A percentile compares a stretch with the other conserved stretches of the same genome.
These are phyloP conservation scores for Synergus japonicus DNA, from an alignment of 2,888 invertebrate genomes.

Conservation along the genomic window DNA sequence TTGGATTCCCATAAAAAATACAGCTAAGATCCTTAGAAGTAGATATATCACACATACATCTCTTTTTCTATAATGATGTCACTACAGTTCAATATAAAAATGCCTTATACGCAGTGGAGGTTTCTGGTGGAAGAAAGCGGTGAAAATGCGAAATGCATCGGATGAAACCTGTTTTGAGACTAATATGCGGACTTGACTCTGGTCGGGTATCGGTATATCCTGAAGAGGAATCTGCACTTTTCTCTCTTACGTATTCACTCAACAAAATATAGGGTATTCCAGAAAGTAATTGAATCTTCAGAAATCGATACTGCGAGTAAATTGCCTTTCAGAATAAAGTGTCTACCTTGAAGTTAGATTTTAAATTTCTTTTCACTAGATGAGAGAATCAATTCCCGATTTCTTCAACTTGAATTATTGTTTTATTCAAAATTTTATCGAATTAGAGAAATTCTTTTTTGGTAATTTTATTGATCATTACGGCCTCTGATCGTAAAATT, in stretches of 20 bases:
- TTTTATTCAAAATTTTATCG: neutral
- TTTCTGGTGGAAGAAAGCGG: conserved; percentile 67
- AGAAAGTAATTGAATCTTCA: neutral
- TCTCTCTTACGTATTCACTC: conserved; percentile 28
- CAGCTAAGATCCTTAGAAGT: neutral
- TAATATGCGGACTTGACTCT: conserved; percentile 36
- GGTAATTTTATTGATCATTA: neutral
- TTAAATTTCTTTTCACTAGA: no score
- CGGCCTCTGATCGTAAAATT: neutral
- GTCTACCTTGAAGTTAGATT: neutral
- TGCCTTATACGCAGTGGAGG: neutral
- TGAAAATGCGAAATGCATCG: conserved; percentile 65
- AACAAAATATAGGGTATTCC: neutral
- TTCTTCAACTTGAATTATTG: neutral
- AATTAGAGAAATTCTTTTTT: no score
- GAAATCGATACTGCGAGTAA: neutral
- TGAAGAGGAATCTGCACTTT: conserved; percentile 24
- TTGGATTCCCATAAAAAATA: neutral
- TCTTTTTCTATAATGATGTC: neutral
- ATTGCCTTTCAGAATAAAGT: neutral
- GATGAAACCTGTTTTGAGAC: conserved; percentile 65
- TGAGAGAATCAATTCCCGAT: neutral
- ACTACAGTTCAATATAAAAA: neutral
- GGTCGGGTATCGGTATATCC: conserved; percentile 19
- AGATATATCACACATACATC: neutral